Evolutionary conservation across 2,113 vertebrate genomes (phyloP), one percentile per base, ranked within the genome.

Genomic region (Aspiorhynchus laticeps): DNA sequence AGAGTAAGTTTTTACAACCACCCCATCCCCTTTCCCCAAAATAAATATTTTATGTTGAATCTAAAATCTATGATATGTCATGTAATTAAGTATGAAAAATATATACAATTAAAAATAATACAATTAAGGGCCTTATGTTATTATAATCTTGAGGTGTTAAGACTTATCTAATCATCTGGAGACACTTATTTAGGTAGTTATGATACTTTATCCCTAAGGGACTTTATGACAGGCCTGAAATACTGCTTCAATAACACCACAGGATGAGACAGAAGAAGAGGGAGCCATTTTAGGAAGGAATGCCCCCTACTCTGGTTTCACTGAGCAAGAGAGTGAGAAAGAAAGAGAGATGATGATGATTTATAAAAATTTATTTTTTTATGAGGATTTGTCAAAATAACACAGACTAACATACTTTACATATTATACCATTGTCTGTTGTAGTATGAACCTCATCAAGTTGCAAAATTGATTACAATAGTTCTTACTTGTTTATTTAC

Each of bases 231-330:
- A 67, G 80, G 59, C 9, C 61, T 74, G 61, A 87, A 82, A 78
- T 51, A 78, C 26, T 83, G 79, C 71, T 85, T 43, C 76, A 78
- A 73, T 79, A 87, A 79, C 78, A 80, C 38, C 48, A 59, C 61
- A 75, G 53, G 75, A 85, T 75, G 88, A 51, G 77, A 80, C 38
- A 86, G 73, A 85, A 59, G 69, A 86, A 85, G 51, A 69, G 41
- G 71, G 51, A 65, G 46, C 88, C 88, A 86, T 74, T 86, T 59
- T 53, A 77, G 43, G n/a, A 76, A 77, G 63, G 80, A 65, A 87
- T 80, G 82, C n/a, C 73, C 81, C 19, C 76, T 26, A 1, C 63
- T 86, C 85, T 61, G 79, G 46, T 86, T 86, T 86, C 78, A 74
- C 43, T 61, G 69, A 85, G 73, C 17, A 3, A 19, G 12, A 85